phyloP scores from a whole-genome alignment of 64 coral and sea anemone species.

The Exaiptasia diaphana region DNA sequence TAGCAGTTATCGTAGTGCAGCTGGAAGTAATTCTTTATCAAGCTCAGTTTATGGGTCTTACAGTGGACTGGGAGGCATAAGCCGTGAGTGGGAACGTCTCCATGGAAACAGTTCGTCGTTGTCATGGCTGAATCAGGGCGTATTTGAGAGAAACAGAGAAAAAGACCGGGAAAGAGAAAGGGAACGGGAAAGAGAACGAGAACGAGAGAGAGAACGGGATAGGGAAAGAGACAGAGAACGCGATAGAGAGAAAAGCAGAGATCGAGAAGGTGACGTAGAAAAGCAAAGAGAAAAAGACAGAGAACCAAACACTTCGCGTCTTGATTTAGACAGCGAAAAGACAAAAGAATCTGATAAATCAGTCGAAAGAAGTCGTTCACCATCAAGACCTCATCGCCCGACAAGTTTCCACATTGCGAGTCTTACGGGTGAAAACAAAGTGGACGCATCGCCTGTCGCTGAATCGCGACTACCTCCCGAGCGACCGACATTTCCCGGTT shows the following conservation, averaged over 20 bases:
- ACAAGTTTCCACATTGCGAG: conserved; percentile 81
- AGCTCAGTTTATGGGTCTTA: conserved; percentile 22
- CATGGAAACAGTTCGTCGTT: conserved; percentile 11
- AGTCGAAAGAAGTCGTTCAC: conserved; percentile 56
- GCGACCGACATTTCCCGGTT: conserved; percentile 25
- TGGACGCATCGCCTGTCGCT: conserved; percentile 33
- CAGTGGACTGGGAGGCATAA: conserved; percentile 20
- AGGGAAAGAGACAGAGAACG: conserved; percentile 58
- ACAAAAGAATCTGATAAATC: conserved; percentile 61
- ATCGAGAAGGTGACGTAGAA: conserved; percentile 39
- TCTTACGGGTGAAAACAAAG: conserved; percentile 66
- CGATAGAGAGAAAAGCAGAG: conserved; percentile 65
- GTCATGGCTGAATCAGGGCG: conserved; percentile 55
- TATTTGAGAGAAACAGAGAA: conserved; percentile 51
- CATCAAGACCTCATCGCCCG: conserved; percentile 39
- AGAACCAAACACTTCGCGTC: neutral
- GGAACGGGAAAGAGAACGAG: conserved; percentile 55
- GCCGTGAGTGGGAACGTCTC: conserved; percentile 55
- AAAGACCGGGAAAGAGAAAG: conserved; percentile 60
- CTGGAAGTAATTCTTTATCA: conserved; percentile 47
- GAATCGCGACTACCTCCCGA: conserved; percentile 66
- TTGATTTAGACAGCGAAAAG: neutral
- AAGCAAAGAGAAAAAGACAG: conserved; percentile 35
- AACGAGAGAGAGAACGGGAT: conserved; percentile 50
- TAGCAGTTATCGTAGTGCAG: conserved; percentile 26